Base-by-base conservation (phyloP, 2,113 vertebrate genomes). In the Solea senegalensis region DNA sequence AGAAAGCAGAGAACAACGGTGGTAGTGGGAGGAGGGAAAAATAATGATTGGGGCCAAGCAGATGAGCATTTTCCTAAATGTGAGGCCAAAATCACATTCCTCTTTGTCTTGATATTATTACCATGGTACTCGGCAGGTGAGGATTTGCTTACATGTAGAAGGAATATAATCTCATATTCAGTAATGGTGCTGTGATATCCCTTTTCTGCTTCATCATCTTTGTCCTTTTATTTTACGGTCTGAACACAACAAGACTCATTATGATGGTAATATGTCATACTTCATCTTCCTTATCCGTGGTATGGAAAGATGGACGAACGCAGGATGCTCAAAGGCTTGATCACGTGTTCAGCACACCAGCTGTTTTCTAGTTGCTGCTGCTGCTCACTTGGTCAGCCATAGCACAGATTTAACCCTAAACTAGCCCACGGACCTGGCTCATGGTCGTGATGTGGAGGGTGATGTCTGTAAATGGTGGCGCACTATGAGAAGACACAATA, bases 301-400 rank as follows among this genome's bases (percentile, higher is more conserved):
- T 21, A 21, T 21, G 21, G 21, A 46, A 40, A 43, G n/a, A 67
- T 28, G 41, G 26, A 69, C 21, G 51, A 46, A 79, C 8, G 0
- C 46, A 46, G 21, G 54, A n/a, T 8, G 14, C 53, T 48, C 50
- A 21, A 40, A 59, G 15, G 48, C 49, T 40, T 0, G 48, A 27
- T 43, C 49, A 54, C 46, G 41, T 39, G n/a, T 65, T 61, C 65
- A 68, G 45, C 49, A 1, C 52, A 65, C 43, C 66, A 77, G 68
- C 79, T 88, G 74, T 55, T 81, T 68, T 73, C 39, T 61, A 76
- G 62, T 69, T 81, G 61, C 70, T 52, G 9, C 51, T 55, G 48
- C 28, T 74, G 64, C 49, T 43, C 27, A 58, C 56, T 28, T 2
- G 15, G 41, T 8, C 41, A 77, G 52, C 74, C 48, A 48, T 52